Evolutionary conservation across 1,140 invertebrate species (phyloP), one percentile per base, ranked within the genome.

Genomic region (Drosophila repletoides): DNA sequence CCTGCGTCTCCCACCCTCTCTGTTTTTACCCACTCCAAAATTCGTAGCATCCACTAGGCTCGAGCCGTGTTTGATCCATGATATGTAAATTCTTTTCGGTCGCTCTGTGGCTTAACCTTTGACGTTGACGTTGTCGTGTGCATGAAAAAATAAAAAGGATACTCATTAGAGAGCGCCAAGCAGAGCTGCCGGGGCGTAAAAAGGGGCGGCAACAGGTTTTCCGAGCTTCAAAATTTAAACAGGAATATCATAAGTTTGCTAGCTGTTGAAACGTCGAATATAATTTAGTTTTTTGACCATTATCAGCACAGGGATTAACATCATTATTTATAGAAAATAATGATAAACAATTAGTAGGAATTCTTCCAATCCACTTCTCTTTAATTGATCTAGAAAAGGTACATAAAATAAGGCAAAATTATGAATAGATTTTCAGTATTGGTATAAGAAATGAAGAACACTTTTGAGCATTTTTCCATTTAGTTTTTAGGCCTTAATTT

Each of bases 51-150:
- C 19, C 41, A 41, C 55, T 66, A 43, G 41, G 33, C 40, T 29
- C 10, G 21, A 15, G 6, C 31, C 26, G 29, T 58, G 53, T 43
- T 65, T 70, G 67, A 65, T 58, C 45, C 67, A 59, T 71, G 67
- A 58, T 66, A 71, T 71, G 61, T 58, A 71, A 71, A 71, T 71
- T 65, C 24, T 26, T 36, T 40, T 38, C 41, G 36, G 10, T 53
- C 38, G 26, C 51, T 14, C 34, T 43, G 51, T 56, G 51, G 52
- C 45, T 28, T 52, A 65, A 65, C 60, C 53, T 71, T 48, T 66
- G 46, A 71, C 38, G 34, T 48, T 66, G 46, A 71, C 38, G 34
- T 12, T 40, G 21, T 15, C 48, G 14, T 15, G 15, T 53, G 14
- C 10, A 29, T 7, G 14, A 26, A 24, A 26, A 15, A 22, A 15